A percentile compares a stretch with the other conserved stretches of the same genome.
These are phyloP conservation scores for Lagothrix lagotricha DNA, from an alignment of 2,797 vertebrate genomes.

Conservation along the genomic window DNA sequence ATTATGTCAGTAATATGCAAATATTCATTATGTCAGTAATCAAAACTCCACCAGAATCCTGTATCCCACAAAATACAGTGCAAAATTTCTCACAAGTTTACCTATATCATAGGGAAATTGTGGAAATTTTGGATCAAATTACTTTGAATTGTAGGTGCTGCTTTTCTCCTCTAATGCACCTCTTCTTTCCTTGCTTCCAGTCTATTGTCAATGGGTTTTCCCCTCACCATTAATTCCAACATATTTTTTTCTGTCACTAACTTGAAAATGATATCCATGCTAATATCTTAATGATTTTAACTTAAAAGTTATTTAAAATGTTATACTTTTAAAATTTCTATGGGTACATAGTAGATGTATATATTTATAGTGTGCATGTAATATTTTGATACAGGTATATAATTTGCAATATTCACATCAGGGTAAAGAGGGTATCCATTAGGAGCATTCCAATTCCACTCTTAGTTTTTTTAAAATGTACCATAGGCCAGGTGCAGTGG, in stretches of 20 bases:
- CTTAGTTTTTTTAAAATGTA: not conserved
- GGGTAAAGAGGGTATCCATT: not conserved
- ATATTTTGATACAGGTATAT: not conserved
- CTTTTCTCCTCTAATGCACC: not conserved
- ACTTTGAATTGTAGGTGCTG: not conserved
- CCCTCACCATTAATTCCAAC: not conserved
- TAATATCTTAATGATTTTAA: not conserved
- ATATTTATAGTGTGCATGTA: not conserved
- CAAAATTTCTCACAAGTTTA: not conserved
- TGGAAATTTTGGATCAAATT: not conserved
- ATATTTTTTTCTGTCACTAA: not conserved
- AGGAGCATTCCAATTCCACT: not conserved
- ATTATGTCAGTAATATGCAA: not conserved
- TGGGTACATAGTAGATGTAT: not conserved
- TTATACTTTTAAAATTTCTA: not conserved
- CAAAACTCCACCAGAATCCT: not conserved
- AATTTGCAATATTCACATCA: not conserved
- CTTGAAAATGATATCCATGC: not conserved
- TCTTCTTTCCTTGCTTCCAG: not conserved
- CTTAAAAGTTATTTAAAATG: not conserved
- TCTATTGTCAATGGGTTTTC: not conserved
- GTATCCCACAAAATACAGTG: not conserved
- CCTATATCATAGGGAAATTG: not conserved
- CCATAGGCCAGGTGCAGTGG: not conserved
- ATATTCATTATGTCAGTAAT: not conserved